Evolutionary conservation across 2,113 vertebrate species (phyloP).

Genomic region (Hymenochirus boettgeri): DNA sequence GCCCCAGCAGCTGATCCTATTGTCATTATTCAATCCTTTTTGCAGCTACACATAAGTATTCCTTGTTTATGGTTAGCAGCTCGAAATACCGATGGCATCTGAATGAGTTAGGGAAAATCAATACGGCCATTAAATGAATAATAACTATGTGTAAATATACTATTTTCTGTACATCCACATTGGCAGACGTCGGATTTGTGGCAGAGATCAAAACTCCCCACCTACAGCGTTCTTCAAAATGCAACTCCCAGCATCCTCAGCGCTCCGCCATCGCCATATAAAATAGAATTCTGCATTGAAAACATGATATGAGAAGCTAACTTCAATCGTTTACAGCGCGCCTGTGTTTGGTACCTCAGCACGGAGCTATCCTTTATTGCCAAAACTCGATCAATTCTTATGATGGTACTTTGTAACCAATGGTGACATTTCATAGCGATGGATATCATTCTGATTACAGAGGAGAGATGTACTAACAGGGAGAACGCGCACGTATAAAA

Average conservation of each 20-base stretch:
- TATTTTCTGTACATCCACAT: slow-evolving; percentile 70
- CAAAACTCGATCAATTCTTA: slow-evolving; percentile 90
- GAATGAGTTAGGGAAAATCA: slow-evolving; percentile 63
- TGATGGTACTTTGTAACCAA: slow-evolving; percentile 87
- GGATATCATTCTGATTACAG: slow-evolving; percentile 81
- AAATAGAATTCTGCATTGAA: slow-evolving; percentile 54
- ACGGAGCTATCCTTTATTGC: slow-evolving; percentile 52
- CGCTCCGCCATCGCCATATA: slow-evolving; percentile 41
- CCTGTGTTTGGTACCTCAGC: slow-evolving; percentile 48
- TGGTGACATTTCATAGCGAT: slow-evolving; percentile 76
- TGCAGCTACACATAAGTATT: slow-evolving; percentile 56
- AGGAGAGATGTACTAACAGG: slow-evolving; percentile 71
- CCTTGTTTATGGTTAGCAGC: slow-evolving; percentile 64
- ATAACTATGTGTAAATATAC: slow-evolving; percentile 65
- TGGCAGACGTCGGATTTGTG: too few relatives aligned
- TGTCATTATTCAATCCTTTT: slow-evolving; percentile 60
- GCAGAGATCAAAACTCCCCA: slow-evolving; percentile 46
- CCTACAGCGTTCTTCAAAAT: neutral
- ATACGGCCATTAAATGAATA: slow-evolving; percentile 68
- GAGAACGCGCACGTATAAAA: slow-evolving; percentile 79
- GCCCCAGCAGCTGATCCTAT: slow-evolving; percentile 56
- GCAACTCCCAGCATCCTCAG: neutral
- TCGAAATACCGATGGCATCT: slow-evolving; percentile 51
- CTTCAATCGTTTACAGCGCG: slow-evolving; percentile 51
- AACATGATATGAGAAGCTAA: slow-evolving; percentile 54